Conservation (phyloP, 2,113 vertebrate genomes). For the Thunnus maccoyii region DNA sequence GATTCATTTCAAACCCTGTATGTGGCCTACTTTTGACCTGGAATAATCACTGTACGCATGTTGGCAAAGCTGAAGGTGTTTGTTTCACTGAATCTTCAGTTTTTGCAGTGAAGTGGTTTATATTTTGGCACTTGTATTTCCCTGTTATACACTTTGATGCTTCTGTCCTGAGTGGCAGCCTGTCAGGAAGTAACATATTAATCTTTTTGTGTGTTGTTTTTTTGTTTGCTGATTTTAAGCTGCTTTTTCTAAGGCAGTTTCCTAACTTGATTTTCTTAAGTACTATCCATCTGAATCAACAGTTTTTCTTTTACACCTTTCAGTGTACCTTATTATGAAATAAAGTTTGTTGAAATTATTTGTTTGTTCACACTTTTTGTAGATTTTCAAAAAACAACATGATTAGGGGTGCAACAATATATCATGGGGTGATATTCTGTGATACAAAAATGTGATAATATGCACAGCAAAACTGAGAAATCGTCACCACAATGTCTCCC, state of each 20-base stretch:
- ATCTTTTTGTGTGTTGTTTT: not conserved
- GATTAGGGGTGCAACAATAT: not conserved
- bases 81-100: conserved; percentile 1
- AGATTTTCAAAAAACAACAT: not conserved
- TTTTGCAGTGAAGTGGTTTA: conserved; percentile 1
- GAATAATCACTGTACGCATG: conserved; percentile 4
- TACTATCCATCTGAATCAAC: not conserved
- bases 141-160: not conserved
- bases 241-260: conserved; percentile 30
- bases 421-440: not conserved
- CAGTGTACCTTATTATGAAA: conserved; percentile 23
- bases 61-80: conserved; percentile 9
- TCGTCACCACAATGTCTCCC: not conserved
- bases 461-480: not conserved
- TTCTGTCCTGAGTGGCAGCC: not conserved
- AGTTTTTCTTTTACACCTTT: conserved; percentile 12
- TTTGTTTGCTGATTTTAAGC: conserved; percentile 10
- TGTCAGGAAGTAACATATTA: not conserved
- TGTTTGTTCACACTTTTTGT: not conserved
- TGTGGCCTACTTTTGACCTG: conserved; percentile 22
- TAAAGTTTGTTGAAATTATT: conserved; percentile 20
- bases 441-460: not conserved
- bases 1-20: not conserved
- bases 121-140: conserved; percentile 7
- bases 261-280: not conserved